These are phyloP conservation scores for Beroe forskalii DNA, from an alignment of 37 sponge, comb jelly and placozoan genomes.

Conservation along the genomic window DNA sequence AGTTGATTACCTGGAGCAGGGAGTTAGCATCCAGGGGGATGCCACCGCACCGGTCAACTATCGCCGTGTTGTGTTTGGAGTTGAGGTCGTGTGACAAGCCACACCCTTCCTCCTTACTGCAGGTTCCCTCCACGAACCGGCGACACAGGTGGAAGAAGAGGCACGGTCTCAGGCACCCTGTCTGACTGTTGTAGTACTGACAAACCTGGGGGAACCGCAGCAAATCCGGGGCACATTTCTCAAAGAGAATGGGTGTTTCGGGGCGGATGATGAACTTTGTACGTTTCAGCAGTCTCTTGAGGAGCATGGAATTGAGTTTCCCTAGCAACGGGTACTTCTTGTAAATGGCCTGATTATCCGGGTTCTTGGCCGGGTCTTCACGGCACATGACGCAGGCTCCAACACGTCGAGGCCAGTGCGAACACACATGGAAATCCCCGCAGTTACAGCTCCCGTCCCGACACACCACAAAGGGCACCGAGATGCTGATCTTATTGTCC, in stretches of 20 bases:
- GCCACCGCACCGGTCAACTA: conserved; percentile 15
- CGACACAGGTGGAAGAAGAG: conserved; percentile 57
- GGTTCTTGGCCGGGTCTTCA: neutral
- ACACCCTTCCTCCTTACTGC: neutral
- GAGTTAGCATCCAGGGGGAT: conserved; percentile 2
- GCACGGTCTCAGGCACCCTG: conserved; percentile 25
- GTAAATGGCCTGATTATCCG: conserved; percentile 32
- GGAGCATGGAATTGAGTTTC: neutral
- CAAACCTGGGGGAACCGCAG: conserved; percentile 50
- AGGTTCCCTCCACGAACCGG: neutral
- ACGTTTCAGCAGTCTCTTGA: conserved; percentile 40
- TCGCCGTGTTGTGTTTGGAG: conserved; percentile 12
- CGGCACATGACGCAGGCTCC: neutral
- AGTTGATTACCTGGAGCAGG: conserved; percentile 19
- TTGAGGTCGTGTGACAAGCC: neutral
- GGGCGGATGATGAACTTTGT: conserved; percentile 55
- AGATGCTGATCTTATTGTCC: neutral
- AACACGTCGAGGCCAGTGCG: conserved; percentile 38
- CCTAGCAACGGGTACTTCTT: conserved; percentile 29
- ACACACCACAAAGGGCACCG: conserved; percentile 60
- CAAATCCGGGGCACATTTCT: conserved; percentile 41
- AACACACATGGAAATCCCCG: conserved; percentile 51
- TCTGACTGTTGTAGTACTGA: conserved; percentile 51
- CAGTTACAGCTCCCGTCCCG: conserved; percentile 28
- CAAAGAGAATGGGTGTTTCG: conserved; percentile 42